Percentiles rank a stretch among this genome's conserved stretches.
Evolutionary conservation across 2,888 invertebrate species (phyloP).

Genomic region (Sepiola atlantica): DNA sequence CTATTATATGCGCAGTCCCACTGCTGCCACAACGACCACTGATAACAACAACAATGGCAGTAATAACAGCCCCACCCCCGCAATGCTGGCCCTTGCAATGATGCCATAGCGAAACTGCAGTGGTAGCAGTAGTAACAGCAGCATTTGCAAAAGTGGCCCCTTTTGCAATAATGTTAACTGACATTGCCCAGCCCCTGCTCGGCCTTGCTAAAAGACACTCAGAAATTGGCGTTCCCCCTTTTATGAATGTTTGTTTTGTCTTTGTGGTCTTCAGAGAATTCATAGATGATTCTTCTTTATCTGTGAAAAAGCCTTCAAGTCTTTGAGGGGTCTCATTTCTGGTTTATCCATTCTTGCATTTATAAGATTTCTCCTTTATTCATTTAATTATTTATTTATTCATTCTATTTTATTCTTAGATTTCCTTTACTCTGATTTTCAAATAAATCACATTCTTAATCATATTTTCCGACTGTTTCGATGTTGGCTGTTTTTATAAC

Average conservation of each 20-base stretch:
- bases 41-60: background rate
- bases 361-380: background rate
- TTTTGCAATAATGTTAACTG: background rate
- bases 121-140: background rate
- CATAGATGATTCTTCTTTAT: background rate
- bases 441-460: too few species aligned
- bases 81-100: slow-evolving; percentile 6
- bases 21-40: background rate
- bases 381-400: background rate
- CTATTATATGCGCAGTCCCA: background rate
- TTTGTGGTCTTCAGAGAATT: background rate
- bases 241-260: background rate
- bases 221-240: background rate
- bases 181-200: background rate
- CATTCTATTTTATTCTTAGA: too few species aligned
- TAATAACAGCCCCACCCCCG: background rate
- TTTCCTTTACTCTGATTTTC: too few species aligned
- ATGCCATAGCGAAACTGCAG: slow-evolving; percentile 6
- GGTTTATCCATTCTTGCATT: background rate
- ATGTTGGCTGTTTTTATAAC: background rate
- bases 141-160: background rate
- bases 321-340: background rate
- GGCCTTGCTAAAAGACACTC: background rate
- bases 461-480: too few species aligned
- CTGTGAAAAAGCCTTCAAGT: background rate